Base-by-base conservation (phyloP, 1,140 invertebrate species). In the Pachypsylla venusta region DNA sequence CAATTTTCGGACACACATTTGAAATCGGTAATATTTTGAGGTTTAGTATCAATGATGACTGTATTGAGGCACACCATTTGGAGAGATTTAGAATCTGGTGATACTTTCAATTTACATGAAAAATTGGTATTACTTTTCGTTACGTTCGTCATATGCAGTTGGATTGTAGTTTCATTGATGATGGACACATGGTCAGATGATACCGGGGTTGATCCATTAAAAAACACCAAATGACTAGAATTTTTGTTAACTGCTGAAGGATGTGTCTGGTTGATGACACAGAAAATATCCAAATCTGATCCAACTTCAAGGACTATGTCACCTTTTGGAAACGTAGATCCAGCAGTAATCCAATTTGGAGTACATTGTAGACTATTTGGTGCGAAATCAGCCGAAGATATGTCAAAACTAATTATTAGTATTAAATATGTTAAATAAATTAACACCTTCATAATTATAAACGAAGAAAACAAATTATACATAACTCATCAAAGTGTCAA, bases 1-100 rank as follows among this genome's bases (percentile, higher is more conserved):
- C 80, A 80, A 67, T 85, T 83, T 28, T 75, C 67, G n/a, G 81
- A 81, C 16, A 79, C 67, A 63, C 84, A 87, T 5, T 67, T 70
- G 61, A 85, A 84, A 65, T 82, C 77, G 10, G 67, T 69, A 1
- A 83, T 78, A 59, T 74, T 65, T 56, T 73, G 61, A 14, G 81
- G 81, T 64, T 71, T 70, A 40, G 62, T 19, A 59, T 57, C 30
- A 60, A 57, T 60, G 25, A 58, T 25, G 56, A 54, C 42, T 10
- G 42, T 48, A 48, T 48, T 48, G 3, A 48, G 22, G 22, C 42
- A 48, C 16, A 48, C 42, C 4, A n/a, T 22, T n/a, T 48, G 16
- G 22, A 22, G 54, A 39, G 19, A 19, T 22, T n/a, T 24, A 60
- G 53, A 39, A 40, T 28, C 2, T 54, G 16, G 13, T 14, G 42